Conservation (phyloP, 2,888 invertebrate genomes). For the Rhamnusium bicolor region DNA sequence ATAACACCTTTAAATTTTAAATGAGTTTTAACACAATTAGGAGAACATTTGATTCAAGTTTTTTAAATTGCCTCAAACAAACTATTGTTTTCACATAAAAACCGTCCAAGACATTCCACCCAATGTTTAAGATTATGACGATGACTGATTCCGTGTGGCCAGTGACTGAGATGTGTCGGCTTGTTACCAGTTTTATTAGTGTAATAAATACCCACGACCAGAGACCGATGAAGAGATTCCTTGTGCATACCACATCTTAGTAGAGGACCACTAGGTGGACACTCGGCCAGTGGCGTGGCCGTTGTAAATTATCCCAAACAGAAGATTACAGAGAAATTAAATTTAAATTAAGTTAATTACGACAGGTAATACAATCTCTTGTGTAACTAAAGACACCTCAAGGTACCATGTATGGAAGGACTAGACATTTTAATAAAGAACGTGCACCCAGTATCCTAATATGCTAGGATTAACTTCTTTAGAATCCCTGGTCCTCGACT, state of each 20-base stretch:
- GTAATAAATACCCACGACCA: constrained; percentile 47
- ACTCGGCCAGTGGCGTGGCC: background rate
- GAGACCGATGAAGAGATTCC: constrained; percentile 43
- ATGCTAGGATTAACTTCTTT: too few relatives aligned
- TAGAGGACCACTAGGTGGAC: constrained; percentile 36
- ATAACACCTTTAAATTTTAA: too few relatives aligned
- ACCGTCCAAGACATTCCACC: background rate
- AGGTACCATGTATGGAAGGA: too few relatives aligned
- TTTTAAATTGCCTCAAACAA: background rate
- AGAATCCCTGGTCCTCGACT: too few relatives aligned
- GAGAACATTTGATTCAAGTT: background rate
- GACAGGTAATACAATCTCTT: too few relatives aligned
- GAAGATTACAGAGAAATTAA: too few relatives aligned
- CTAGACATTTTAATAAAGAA: too few relatives aligned
- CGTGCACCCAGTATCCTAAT: too few relatives aligned
- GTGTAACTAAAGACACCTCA: too few relatives aligned
- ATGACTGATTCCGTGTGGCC: constrained; percentile 42
- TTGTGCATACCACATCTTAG: constrained; percentile 35
- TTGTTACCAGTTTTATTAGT: constrained; percentile 47
- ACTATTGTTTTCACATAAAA: background rate
- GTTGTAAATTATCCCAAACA: too few relatives aligned
- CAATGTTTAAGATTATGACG: constrained; percentile 1
- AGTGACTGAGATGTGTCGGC: constrained; percentile 40
- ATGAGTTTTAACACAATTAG: too few relatives aligned
- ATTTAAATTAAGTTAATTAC: too few relatives aligned